Evolutionary conservation across 92 coral and sea anemone species (phyloP).

Genomic region (Epizoanthus scotinus): DNA sequence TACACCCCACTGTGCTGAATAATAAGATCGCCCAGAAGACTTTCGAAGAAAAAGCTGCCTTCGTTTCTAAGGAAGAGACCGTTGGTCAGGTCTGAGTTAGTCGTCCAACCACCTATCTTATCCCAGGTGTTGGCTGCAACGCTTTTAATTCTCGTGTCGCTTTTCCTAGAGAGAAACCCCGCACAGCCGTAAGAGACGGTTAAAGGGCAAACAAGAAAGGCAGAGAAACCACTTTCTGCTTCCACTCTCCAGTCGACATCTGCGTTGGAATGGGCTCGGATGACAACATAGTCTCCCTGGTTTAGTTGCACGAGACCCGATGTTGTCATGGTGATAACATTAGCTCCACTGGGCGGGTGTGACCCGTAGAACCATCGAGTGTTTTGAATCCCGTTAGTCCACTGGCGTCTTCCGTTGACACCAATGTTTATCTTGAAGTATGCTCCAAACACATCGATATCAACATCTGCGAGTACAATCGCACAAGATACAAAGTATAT

Average conservation of each 20-base stretch:
- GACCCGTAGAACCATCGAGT: slow-evolving; percentile 47
- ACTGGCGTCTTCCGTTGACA: slow-evolving; percentile 41
- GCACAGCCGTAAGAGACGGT: slow-evolving; percentile 47
- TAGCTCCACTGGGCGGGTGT: slow-evolving; percentile 18
- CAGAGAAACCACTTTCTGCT: slow-evolving; percentile 51
- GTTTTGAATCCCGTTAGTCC: slow-evolving; percentile 61
- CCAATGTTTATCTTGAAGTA: slow-evolving; percentile 53
- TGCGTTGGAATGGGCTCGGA: slow-evolving; percentile 49
- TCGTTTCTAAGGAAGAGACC: slow-evolving; percentile 58
- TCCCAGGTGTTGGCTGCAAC: slow-evolving; percentile 42
- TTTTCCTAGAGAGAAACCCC: slow-evolving; percentile 64
- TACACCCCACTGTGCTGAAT: slow-evolving; percentile 61
- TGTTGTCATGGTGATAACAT: slow-evolving; percentile 50
- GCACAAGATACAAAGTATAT: slow-evolving; percentile 54
- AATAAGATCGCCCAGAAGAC: slow-evolving; percentile 52
- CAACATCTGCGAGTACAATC: slow-evolving; percentile 45
- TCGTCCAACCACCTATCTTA: slow-evolving; percentile 64
- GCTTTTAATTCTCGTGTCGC: slow-evolving; percentile 51
- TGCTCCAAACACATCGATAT: slow-evolving; percentile 31
- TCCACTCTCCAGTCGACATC: slow-evolving; percentile 56
- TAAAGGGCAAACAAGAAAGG: slow-evolving; percentile 57
- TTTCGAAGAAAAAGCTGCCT: slow-evolving; percentile 54
- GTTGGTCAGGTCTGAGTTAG: slow-evolving; percentile 61
- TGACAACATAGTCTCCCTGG: slow-evolving; percentile 54
- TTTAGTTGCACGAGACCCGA: slow-evolving; percentile 52